Conservation (phyloP, 2,113 vertebrate genomes). For the Reinhardtius hippoglossoides region DNA sequence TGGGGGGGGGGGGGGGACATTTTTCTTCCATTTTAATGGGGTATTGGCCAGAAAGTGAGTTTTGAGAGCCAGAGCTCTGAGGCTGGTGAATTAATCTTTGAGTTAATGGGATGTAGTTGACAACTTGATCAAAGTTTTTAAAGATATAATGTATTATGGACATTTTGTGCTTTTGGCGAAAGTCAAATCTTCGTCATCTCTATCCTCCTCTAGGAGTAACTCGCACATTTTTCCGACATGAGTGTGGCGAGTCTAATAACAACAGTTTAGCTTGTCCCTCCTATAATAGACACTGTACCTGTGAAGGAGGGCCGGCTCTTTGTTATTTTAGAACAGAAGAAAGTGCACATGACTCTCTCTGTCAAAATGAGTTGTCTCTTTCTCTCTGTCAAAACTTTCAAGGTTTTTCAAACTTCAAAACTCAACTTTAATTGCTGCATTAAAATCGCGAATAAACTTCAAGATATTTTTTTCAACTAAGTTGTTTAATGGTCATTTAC, state of each 20-base stretch:
- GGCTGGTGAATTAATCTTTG: constrained; percentile 28
- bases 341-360: neutral
- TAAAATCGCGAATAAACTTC: neutral
- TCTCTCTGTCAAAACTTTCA: neutral
- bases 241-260: neutral
- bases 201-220: constrained; percentile 24
- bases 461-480: neutral
- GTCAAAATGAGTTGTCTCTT: neutral
- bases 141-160: neutral
- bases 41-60: constrained; percentile 4
- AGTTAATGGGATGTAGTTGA: constrained; percentile 44
- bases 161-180: constrained; percentile 4
- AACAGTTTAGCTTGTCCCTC: constrained; percentile 4
- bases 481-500: no score
- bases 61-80: constrained; percentile 15
- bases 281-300: neutral
- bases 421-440: no score
- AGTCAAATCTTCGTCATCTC: constrained; percentile 3
- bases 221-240: constrained; percentile 13
- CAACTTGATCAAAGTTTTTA: constrained; percentile 10
- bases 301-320: neutral
- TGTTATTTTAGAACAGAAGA: neutral
- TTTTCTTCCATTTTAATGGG: constrained; percentile 15
- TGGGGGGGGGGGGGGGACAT: rapidly evolving
- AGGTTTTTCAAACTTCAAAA: no score